Evolutionary conservation across 2,888 invertebrate species (phyloP), one percentile per base, ranked within the genome.

Genomic region (Pammene aurita): DNA sequence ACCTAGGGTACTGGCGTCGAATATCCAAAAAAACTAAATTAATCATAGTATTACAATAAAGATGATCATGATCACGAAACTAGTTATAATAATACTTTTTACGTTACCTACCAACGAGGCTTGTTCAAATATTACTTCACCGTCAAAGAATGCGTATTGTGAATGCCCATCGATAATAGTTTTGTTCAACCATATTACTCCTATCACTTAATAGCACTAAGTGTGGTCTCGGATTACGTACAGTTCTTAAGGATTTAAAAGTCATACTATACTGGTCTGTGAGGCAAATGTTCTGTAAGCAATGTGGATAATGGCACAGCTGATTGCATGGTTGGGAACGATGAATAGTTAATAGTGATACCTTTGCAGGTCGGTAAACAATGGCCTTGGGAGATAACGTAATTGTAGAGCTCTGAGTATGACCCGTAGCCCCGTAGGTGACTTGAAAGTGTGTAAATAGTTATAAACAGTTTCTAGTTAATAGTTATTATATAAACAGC

Each of bases 91-190:
- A 56, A 64, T 46, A 48, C 61, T 48, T 35, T 26, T 42, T 48
- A 38, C 11, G 26, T 26, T 42, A 58, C 56, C 13, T 35, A 42
- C n/a, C 42, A 46, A 35, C 34, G 7, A 18, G 18, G 48, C 64
- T 60, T 60, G 68, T 69, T 64, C 54, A 60, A 69, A 69, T 69
- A 69, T 69, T 69, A 69, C 68, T 69, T 64, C 68, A 69, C 54
- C 68, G 14, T 7, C 11, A 34, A 64, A 64, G 63, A 69, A 69
- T 69, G 68, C 46, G 58, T 68, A 64, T 64, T 69, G 68, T 69
- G 63, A 64, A 52, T 58, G 52, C 42, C 14, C 50, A 57, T 44
- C 35, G 67, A 64, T 64, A 64, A 64, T 42, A 5, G 64, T 64
- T 69, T 60, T 69, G 64, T 58, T 52, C 13, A 26, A 4, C 26